Percentiles rank a stretch among this genome's conserved stretches.
phyloP scores from a whole-genome alignment of 2,113 vertebrate genomes.

The Myotis brandtii region DNA sequence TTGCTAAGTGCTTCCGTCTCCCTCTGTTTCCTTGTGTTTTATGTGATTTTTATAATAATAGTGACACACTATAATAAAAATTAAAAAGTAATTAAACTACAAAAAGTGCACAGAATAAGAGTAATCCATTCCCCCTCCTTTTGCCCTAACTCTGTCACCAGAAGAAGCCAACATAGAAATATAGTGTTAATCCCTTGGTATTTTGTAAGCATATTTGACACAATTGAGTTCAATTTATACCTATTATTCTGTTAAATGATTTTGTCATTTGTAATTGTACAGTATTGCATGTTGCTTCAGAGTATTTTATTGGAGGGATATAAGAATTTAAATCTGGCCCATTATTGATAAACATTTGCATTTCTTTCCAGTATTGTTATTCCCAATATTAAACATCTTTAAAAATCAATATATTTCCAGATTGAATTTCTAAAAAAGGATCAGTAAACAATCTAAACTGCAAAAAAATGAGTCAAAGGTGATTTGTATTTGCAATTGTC shows the following conservation, averaged over 20 bases:
- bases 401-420: neutral
- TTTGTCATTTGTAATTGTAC: neutral
- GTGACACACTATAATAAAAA: neutral
- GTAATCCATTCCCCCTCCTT: neutral
- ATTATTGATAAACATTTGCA: neutral
- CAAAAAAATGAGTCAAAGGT: neutral
- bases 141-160: neutral
- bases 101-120: neutral
- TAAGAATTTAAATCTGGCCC: neutral
- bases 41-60: neutral
- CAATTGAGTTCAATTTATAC: neutral
- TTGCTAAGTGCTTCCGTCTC: neutral
- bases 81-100: neutral
- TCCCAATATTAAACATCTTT: neutral
- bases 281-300: neutral
- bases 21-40: neutral
- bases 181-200: neutral
- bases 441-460: neutral
- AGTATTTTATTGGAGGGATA: neutral
- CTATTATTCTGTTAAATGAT: neutral
- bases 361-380: neutral
- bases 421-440: neutral
- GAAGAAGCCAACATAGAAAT: neutral
- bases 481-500: neutral
- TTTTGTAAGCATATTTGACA: neutral